Evolutionary conservation across 2,113 vertebrate species (phyloP).

Genomic region (Sarotherodon lohbergeri): DNA sequence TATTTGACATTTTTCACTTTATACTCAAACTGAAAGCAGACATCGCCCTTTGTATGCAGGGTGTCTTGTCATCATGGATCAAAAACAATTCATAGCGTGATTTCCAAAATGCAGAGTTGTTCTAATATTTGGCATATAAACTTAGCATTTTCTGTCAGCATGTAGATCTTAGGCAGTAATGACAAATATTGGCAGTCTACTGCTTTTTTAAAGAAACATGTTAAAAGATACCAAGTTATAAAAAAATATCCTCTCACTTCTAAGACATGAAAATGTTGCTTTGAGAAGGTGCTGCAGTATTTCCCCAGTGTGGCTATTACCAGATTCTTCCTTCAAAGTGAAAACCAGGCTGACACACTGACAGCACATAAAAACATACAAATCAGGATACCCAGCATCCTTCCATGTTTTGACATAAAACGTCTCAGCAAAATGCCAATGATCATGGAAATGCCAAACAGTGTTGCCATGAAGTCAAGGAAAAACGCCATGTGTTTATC

Average conservation of each 20-base stretch:
- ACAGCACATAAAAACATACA: background rate
- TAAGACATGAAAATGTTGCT: background rate
- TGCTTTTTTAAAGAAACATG: background rate
- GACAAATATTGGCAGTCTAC: too few relatives aligned
- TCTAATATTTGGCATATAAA: background rate
- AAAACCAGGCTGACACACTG: background rate
- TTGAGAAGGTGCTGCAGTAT: background rate
- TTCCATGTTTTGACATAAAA: background rate
- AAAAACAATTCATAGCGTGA: background rate
- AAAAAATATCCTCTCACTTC: background rate
- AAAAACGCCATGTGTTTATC: background rate
- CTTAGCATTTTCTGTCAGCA: background rate
- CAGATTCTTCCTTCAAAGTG: background rate
- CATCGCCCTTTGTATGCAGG: background rate
- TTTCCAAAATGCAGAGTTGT: background rate
- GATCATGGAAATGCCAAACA: slow-evolving; percentile 11
- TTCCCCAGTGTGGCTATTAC: background rate
- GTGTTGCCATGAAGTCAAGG: background rate
- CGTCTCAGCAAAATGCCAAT: background rate
- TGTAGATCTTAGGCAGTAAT: too few relatives aligned
- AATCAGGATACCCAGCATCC: background rate
- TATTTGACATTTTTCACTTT: slow-evolving; percentile 24
- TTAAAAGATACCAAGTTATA: background rate
- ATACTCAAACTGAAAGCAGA: background rate
- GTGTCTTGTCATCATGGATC: background rate